phyloP scores from a whole-genome alignment of 2,888 invertebrate genomes.

The Uloborus plumipes region DNA sequence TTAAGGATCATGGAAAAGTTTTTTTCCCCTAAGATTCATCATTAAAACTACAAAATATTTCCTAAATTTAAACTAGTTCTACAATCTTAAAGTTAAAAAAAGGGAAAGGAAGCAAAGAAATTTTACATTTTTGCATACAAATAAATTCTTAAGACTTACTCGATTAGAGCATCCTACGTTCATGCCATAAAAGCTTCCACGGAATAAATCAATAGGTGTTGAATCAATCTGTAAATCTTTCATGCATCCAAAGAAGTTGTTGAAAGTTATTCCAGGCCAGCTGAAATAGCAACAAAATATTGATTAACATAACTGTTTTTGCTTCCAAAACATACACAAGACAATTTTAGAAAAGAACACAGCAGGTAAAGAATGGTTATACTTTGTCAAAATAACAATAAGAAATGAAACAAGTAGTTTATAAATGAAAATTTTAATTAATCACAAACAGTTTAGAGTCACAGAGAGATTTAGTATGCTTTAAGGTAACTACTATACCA shows the following conservation, averaged over 20 bases:
- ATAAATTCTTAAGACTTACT: conserved; percentile 74
- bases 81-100: neutral
- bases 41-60: no score
- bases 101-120: no score
- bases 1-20: no score
- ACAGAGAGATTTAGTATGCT: no score
- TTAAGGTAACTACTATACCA: no score
- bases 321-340: neutral
- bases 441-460: neutral
- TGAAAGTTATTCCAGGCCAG: conserved; percentile 69
- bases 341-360: neutral
- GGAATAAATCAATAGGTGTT: conserved; percentile 79
- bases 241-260: conserved; percentile 85
- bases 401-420: neutral
- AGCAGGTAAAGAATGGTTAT: neutral
- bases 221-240: conserved; percentile 81
- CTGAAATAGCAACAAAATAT: conserved; percentile 19
- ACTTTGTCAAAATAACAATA: no score
- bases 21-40: no score
- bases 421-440: neutral
- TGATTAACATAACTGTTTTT: no score
- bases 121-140: neutral
- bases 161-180: conserved; percentile 81
- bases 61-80: no score
- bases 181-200: conserved; percentile 80